A percentile compares a stretch with the other conserved stretches of the same genome.
Evolutionary conservation across 2,888 invertebrate genomes (phyloP).

Genomic region (Drosophila quasianomalipes): DNA sequence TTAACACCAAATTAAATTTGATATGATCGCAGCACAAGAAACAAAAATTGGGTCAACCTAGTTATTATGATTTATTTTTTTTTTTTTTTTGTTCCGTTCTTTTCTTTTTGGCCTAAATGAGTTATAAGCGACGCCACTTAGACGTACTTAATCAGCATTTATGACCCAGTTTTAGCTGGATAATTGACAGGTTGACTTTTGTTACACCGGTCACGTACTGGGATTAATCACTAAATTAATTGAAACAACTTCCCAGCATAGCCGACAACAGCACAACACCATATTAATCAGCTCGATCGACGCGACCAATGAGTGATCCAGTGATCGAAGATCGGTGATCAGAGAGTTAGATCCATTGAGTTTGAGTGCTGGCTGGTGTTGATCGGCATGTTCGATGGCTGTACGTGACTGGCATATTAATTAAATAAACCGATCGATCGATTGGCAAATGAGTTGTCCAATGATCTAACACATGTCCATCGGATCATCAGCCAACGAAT

Average conservation of each 20-base stretch:
- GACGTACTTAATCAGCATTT: conserved; percentile 62
- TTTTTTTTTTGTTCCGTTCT: conserved; percentile 14
- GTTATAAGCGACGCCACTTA: conserved; percentile 47
- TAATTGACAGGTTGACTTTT: conserved; percentile 22
- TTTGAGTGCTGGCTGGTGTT: conserved; percentile 58
- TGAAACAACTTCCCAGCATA: conserved; percentile 78
- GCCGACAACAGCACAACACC: conserved; percentile 71
- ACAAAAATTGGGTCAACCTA: conserved; percentile 67
- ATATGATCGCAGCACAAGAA: conserved; percentile 50
- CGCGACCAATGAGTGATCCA: conserved; percentile 32
- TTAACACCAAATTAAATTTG: conserved; percentile 75
- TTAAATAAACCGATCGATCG: conserved; percentile 27
- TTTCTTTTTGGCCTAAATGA: conserved; percentile 45
- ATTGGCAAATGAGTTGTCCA: conserved; percentile 77
- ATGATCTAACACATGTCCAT: conserved; percentile 74
- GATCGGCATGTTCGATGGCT: conserved; percentile 75
- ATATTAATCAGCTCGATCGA: conserved; percentile 70
- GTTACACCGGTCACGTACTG: conserved; percentile 63
- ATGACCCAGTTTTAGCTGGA: conserved; percentile 69
- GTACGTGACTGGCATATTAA: conserved; percentile 78
- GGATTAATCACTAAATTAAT: conserved; percentile 81
- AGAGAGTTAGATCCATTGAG: conserved; percentile 29
- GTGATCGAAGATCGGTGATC: conserved; percentile 30
- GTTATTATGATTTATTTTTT: conserved; percentile 35
- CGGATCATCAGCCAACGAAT: conserved; percentile 59